Evolutionary conservation across 2,113 vertebrate species (phyloP).

Genomic region (Morone chrysops): DNA sequence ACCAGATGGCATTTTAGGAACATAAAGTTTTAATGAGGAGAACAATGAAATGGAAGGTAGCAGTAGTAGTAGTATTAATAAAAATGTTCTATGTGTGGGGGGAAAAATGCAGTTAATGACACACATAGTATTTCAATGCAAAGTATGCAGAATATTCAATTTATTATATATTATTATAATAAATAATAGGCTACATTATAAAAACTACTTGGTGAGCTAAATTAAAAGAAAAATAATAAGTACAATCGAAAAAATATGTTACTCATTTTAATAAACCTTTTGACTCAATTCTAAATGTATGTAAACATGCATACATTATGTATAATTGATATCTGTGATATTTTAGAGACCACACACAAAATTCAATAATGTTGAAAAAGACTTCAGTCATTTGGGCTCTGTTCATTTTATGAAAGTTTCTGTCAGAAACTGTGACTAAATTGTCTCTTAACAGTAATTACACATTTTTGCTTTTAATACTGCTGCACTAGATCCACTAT

Average conservation of each 20-base stretch:
- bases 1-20: not conserved
- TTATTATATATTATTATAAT: not conserved
- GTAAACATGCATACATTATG: not conserved
- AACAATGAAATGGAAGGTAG: not conserved
- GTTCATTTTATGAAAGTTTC: not conserved
- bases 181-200: not conserved
- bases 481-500: not conserved
- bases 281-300: not conserved
- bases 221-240: not conserved
- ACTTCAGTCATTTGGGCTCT: not conserved
- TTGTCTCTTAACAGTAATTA: not conserved
- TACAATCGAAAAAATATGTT: not conserved
- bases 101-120: not conserved
- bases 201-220: no score
- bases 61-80: not conserved
- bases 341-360: not conserved
- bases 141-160: not conserved
- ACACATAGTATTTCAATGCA: not conserved
- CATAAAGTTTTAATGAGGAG: not conserved
- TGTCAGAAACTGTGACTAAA: not conserved
- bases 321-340: not conserved
- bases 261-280: not conserved
- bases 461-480: not conserved
- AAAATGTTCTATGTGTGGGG: not conserved
- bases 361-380: not conserved